These are phyloP conservation scores for Drosophila lacteicornis DNA, from an alignment of 1,140 invertebrate species.

Conservation along the genomic window DNA sequence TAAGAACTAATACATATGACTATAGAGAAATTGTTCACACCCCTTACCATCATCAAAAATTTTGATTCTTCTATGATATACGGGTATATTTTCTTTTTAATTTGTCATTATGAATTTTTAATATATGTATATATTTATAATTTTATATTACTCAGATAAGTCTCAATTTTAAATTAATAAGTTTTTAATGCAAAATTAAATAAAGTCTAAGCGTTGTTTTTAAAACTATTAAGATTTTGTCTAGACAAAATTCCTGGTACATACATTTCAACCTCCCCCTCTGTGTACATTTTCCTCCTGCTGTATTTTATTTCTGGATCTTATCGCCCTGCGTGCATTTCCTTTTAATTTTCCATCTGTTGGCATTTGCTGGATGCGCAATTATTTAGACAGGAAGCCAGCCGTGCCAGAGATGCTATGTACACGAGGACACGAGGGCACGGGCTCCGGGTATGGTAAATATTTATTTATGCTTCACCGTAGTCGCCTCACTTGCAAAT, in stretches of 20 bases:
- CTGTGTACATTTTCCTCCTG: neutral
- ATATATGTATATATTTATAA: no score
- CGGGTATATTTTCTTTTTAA: no score
- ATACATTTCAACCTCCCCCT: neutral
- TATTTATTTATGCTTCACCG: conserved; percentile 36
- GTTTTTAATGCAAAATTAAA: neutral
- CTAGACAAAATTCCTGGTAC: neutral
- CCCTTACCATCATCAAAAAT: no score
- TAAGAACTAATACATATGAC: no score
- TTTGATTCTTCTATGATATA: no score
- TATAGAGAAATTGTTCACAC: no score
- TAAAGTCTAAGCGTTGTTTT: neutral
- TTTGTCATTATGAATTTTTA: no score
- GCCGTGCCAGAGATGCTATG: conserved; percentile 31
- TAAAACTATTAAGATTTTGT: neutral
- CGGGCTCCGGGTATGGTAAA: conserved; percentile 23
- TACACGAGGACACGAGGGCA: conserved; percentile 7
- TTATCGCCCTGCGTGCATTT: conserved; percentile 27
- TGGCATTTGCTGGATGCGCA: conserved; percentile 52
- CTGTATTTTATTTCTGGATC: conserved; percentile 20
- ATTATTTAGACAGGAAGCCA: conserved; percentile 77
- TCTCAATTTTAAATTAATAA: neutral
- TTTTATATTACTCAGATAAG: no score
- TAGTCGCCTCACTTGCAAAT: conserved; percentile 51
- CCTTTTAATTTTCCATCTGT: conserved; percentile 49